Percentiles rank a stretch among this genome's conserved stretches.
Conservation (phyloP, 2,113 vertebrate genomes). For the Synchiropus splendidus region DNA sequence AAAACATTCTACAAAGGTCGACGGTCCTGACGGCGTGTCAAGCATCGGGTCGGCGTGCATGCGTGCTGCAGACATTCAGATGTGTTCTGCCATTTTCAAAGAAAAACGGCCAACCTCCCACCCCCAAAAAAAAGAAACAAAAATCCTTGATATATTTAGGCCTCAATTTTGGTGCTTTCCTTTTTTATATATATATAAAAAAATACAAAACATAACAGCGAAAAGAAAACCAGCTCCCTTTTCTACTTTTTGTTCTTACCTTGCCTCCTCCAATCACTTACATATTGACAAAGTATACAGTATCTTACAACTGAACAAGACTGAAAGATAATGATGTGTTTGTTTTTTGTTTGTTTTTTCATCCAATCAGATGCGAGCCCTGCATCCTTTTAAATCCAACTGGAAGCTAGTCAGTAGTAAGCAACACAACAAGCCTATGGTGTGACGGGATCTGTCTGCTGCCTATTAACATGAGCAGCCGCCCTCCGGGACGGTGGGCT, state of each 20-base stretch:
- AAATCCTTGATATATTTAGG: slow-evolving; percentile 50
- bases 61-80: slow-evolving; percentile 68
- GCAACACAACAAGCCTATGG: slow-evolving; percentile 70
- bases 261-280: slow-evolving; percentile 55
- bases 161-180: slow-evolving; percentile 66
- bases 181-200: slow-evolving; percentile 62
- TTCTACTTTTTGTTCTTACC: slow-evolving; percentile 36
- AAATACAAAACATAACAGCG: slow-evolving; percentile 70
- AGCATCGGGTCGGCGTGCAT: slow-evolving; percentile 64
- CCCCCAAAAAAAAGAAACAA: slow-evolving; percentile 19
- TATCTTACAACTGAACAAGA: slow-evolving; percentile 70
- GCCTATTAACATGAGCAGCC: slow-evolving; percentile 65
- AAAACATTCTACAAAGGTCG: slow-evolving; percentile 63
- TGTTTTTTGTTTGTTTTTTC: slow-evolving; percentile 59
- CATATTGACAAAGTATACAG: slow-evolving; percentile 73
- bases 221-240: slow-evolving; percentile 52
- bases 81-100: slow-evolving; percentile 40
- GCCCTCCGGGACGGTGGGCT: slow-evolving; percentile 57
- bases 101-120: slow-evolving; percentile 26
- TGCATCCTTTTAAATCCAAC: slow-evolving; percentile 46
- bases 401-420: slow-evolving; percentile 66
- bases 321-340: slow-evolving; percentile 49
- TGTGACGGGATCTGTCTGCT: slow-evolving; percentile 61
- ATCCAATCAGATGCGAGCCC: slow-evolving; percentile 60
- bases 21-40: slow-evolving; percentile 24